Base-by-base conservation (phyloP, 2,888 invertebrate genomes). In the Alviniconcha strummeri region DNA sequence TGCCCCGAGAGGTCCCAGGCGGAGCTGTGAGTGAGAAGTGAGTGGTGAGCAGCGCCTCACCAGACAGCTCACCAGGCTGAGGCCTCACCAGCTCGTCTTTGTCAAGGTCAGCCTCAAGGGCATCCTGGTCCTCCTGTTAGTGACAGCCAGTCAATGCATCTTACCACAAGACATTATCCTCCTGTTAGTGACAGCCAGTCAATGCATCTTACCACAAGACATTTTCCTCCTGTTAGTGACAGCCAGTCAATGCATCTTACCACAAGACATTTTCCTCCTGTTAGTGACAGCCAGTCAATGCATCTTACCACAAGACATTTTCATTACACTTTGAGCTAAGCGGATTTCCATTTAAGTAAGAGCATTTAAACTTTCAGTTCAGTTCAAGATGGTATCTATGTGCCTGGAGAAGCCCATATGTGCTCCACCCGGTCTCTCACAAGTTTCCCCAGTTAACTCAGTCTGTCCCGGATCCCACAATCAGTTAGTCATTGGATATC, bases 91-190 rank as follows among this genome's bases (percentile, higher is more conserved):
- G 90, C 86, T 95, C 95, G 79, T 93, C 93, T 83, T 93, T 93
- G 89, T 95, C 94, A n/a, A 95, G 90, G 88, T 95, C 95, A n/a
- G 94, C 92, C 86, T 95, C 95, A 90, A 95, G 90, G n/a, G 93
- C 93, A 87, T 94, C 94, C 74, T 94, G 93, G 85, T 94, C 94
- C 86, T 94, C 94, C 94, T 94, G 82, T 81, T n/a, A 64, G 13
- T 52, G 60, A 57, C 4, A 52, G 13, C 36, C 36, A 36, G 36
- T 36, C 36, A 36, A 36, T 36, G 36, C 36, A 36, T 36, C 36
- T 36, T 36, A 36, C 3, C 36, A 36, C 36, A 36, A 36, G 36
- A 36, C 36, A 36, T 36, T 36, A n/a, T 94, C 94, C 86, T 94
- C 94, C 94, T 94, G 82, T 81, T n/a, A 60, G 13, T 67, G 60